Evolutionary conservation across 1,140 invertebrate genomes (phyloP), one percentile per base, ranked within the genome.

Genomic region (Drosophila ficusphila): DNA sequence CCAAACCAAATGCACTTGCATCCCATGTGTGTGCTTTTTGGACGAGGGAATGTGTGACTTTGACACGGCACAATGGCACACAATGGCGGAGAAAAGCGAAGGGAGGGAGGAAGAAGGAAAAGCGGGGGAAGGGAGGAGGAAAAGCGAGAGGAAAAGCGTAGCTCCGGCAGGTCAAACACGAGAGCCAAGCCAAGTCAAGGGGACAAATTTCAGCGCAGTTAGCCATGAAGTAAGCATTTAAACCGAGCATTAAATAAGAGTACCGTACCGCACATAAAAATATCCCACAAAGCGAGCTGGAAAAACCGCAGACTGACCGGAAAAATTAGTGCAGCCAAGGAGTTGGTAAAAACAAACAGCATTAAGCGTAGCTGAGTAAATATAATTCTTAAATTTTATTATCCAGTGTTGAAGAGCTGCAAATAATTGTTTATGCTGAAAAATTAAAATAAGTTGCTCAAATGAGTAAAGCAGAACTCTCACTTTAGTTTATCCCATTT

Each of bases 151-250:
- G 27, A 4, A 19, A 33, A 31, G 16, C 27, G 36, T 52, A n/a
- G n/a, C n/a, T 8, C 29, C 38, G 39, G 39, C 60, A 60, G 58
- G 53, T 62, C 58, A 62, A 58, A 56, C 34, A 41, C 14, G 25
- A 56, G 31, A 29, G 33, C 34, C 34, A 41, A 56, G 53, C 44
- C 21, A 36, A 58, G 27, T 41, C 36, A 29, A 38, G 56, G 39
- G 60, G 54, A 62, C 60, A 44, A 6, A 21, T 58, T 62, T 44
- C 19, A 31, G 4, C 6, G 27, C 4, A 56, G 21, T 6, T 41
- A 19, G 54, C 54, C 27, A 52, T 52, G 47, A 16, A 57, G 54
- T 23, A 34, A 57, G 48, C 54, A 60, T 64, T 64, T 64, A 61
- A 64, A 46, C 29, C 27, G 12, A 61, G 29, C 60, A 64, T 64